Evolutionary conservation across 2,888 invertebrate genomes (phyloP).

Genomic region (Euplexia lucipara): DNA sequence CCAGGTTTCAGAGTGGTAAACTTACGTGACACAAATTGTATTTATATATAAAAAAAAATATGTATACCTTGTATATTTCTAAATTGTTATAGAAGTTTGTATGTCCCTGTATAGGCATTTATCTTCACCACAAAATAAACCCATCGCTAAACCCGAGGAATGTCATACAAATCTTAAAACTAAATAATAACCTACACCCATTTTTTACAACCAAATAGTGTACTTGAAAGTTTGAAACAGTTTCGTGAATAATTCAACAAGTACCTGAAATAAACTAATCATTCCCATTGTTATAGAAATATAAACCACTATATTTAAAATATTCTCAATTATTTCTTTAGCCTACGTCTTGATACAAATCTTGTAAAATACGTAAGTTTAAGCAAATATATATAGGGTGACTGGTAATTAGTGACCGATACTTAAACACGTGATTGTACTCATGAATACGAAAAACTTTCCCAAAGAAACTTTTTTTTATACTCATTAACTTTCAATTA

Average conservation of each 20-base stretch:
- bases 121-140: constrained; percentile 22
- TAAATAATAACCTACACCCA: constrained; percentile 36
- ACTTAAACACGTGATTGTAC: too few species aligned
- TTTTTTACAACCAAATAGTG: constrained; percentile 12
- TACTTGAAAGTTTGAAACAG: constrained; percentile 8
- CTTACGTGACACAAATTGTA: background rate
- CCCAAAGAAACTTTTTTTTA: too few species aligned
- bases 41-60: constrained; percentile 20
- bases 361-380: background rate
- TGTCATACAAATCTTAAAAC: constrained; percentile 35
- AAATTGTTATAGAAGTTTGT: background rate
- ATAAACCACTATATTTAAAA: constrained; percentile 12
- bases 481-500: too few species aligned
- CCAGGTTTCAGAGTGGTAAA: too few species aligned
- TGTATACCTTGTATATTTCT: constrained; percentile 14
- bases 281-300: constrained; percentile 29
- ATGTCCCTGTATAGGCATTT: constrained; percentile 18
- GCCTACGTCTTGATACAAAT: background rate
- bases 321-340: background rate
- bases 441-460: too few species aligned
- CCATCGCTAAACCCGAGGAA: constrained; percentile 32
- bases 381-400: too few species aligned
- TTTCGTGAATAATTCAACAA: constrained; percentile 10
- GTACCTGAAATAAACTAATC: background rate
- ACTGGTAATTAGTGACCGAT: too few species aligned